Evolutionary conservation across 2,888 invertebrate genomes (phyloP), one percentile per base, ranked within the genome.

Genomic region (Ferdinandea cuprea): DNA sequence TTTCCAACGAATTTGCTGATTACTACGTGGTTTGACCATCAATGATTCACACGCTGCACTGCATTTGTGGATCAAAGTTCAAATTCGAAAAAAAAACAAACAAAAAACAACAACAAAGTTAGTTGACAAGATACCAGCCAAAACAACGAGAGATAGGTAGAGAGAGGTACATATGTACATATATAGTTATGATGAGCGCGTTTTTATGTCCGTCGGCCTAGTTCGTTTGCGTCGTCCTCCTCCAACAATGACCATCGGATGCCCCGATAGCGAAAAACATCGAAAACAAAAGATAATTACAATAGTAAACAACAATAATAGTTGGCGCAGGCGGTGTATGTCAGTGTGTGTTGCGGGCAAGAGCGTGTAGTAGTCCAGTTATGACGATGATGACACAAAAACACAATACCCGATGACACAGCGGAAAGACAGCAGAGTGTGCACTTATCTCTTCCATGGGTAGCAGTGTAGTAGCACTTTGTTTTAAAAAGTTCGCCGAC

Each of bases 261-360:
- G 58, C 11, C n/a, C 30, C 58, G 74, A 65, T 66, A 74, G 56
- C 56, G 58, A 58, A 65, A 58, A 65, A 74, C 56, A 56, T 74
- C 65, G 65, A 74, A 74, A 74, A 74, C 74, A 74, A 65, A 74
- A 65, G 74, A 74, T 73, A 73, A 73, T 74, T 74, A 66, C 74
- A 65, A 74, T 48, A 58, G 74, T 74, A 74, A 74, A 74, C 74
- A 74, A 66, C 56, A 48, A 61, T 28, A 35, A 63, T 48, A 56
- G 32, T 32, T n/a, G 11, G n/a, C n/a, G n/a, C n/a, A 9, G 4
- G 48, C n/a, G 11, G 19, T 32, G 54, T 40, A 30, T 28, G 17
- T n/a, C n/a, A n/a, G n/a, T n/a, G n/a, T n/a, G n/a, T n/a, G n/a
- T n/a, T n/a, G 13, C 13, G 9, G 13, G 15, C 6, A 15, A 2